Evolutionary conservation across 2,888 invertebrate genomes (phyloP), one percentile per base, ranked within the genome.

Genomic region (Sinotaia quadrata): DNA sequence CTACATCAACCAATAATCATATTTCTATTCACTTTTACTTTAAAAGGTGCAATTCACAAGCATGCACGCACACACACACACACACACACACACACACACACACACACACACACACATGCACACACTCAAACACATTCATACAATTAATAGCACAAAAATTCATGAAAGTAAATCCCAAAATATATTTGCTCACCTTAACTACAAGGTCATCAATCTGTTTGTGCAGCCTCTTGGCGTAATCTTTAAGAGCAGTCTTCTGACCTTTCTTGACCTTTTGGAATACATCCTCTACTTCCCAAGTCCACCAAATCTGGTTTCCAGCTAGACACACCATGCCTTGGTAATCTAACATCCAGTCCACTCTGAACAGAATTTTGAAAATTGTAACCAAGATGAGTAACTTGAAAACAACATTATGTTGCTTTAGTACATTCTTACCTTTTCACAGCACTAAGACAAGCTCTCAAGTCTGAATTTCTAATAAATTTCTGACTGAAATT

Each of bases 251-350:
- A 15, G 93, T 90, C 86, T 95, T 95, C 75, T 93, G 92, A 3
- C 96, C 87, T 68, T 85, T 85, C 77, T 86, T 88, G 62, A 89
- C 85, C 77, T 88, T 93, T 4, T 86, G 88, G 86, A 97, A 96
- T 0, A 95, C 94, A 84, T 96, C 94, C 84, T 97, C 97, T 0
- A 96, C 95, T 87, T 97, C 96, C 8, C 95, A 95, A 0, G 96
- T 97, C 96, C 96, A 97, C 96, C 96, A 97, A 2, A 97, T 93
- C 81, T 94, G 94, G 89, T 95, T 95, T 0, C 94, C 94, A 0
- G 93, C 94, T 24, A 95, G 89, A 75, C 93, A 92, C 54, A 95
- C 92, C 94, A 95, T 95, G 61, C 96, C 96, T 86, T 94, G 94
- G 88, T 94, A 96, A 78, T 94, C 92, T 84, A 95, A 84, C 90